phyloP scores from a whole-genome alignment of 2,797 vertebrate species.

The Erethizon dorsatum region DNA sequence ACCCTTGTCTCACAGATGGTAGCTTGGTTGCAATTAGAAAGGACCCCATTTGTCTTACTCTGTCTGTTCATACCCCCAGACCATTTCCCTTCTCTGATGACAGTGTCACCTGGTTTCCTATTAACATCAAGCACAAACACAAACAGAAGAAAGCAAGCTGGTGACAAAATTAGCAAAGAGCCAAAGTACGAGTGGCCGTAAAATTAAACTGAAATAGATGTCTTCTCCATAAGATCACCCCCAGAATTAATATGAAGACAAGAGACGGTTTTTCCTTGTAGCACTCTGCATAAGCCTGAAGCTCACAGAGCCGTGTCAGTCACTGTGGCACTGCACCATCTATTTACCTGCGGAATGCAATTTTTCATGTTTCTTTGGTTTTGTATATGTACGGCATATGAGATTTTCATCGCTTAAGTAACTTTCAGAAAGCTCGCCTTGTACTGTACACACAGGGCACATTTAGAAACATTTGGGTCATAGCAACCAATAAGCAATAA shows the following conservation, averaged over 20 bases:
- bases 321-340: neutral
- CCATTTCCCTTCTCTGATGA: neutral
- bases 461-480: constrained; percentile 16
- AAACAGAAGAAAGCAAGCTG: constrained; percentile 26
- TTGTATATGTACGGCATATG: neutral
- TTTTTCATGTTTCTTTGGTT: constrained; percentile 42
- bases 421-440: constrained; percentile 10
- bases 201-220: neutral
- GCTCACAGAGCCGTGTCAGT: neutral
- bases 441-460: neutral
- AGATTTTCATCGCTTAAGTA: constrained; percentile 4
- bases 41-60: neutral
- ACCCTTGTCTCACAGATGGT: neutral
- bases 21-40: neutral
- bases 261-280: neutral
- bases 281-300: neutral
- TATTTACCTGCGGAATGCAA: neutral
- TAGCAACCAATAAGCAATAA: constrained; percentile 53
- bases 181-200: neutral
- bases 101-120: neutral
- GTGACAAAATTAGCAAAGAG: neutral
- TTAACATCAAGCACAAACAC: neutral
- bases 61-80: neutral
- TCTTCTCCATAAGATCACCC: constrained; percentile 9
- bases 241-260: neutral